Base-by-base conservation (phyloP, 2,888 invertebrate genomes). In the Byasa hedistus region DNA sequence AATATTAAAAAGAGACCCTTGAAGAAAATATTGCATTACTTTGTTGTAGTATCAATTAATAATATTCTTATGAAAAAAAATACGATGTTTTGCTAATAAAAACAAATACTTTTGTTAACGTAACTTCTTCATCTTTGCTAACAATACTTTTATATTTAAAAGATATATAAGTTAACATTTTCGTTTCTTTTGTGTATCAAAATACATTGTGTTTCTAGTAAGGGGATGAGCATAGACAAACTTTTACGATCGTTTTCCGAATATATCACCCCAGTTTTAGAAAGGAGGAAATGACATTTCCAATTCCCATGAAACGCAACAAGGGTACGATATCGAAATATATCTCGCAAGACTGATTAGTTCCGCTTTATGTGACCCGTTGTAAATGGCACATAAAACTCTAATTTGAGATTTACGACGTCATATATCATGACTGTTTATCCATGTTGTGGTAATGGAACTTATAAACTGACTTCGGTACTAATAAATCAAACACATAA, bases 351-450 rank as follows among this genome's bases (percentile, higher is more conserved):
- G 76, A 75, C 82, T 84, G 85, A 87, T 88, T 88, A 87, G 86
- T 85, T 86, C 75, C 76, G 83, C 80, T 80, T 83, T 82, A 80
- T 79, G 79, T 75, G 78, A 76, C 72, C 69, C 68, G 71, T 76
- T 76, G 78, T 88, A 87, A 87, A 86, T 80, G 70, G 70, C 72
- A 69, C 78, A 74, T 82, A 77, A 80, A 79, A 75, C 76, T 76
- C 87, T 86, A 86, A 87, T 87, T 85, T 80, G 78, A 81, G 81
- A 87, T 88, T 88, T 89, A 89, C 79, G 84, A 78, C 75, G 73
- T 73, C 77, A 76, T 87, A 87, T 86, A 87, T 87, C 80, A 83
- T 73, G 75, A 75, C 73, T 83, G 83, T 84, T 85, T 83, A 78
- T 75, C 69, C 66, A 71, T 79, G 78, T 81, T 83, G 82, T 79